Base-by-base conservation (phyloP, 2,888 invertebrate species). In the Zaprionus lineosus region DNA sequence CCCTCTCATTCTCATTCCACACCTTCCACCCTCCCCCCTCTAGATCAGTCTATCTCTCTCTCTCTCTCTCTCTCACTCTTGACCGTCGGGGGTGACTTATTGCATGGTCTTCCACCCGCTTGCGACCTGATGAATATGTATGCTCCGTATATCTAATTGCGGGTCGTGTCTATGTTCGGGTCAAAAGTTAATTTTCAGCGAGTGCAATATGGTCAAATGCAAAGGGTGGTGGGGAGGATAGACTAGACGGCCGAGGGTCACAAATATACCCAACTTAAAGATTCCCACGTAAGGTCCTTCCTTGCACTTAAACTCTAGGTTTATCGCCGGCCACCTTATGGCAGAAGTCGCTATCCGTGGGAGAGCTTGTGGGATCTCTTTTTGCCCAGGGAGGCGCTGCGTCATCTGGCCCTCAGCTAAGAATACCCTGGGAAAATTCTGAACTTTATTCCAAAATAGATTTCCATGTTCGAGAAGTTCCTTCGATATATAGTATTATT, bases 111-210 rank as follows among this genome's bases (percentile, higher is more conserved):
- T 21, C 44, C 66, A 43, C 43, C 46, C 58, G 41, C 8, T 8
- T 4, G 2, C 2, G 28, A 37, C 39, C 21, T 72, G 58, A 72
- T 69, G 57, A 44, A 76, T 66, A 63, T 66, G 46, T 61, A 53
- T 51, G 44, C 34, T 16, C 47, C 15, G 34, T 39, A 48, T 56
- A 34, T 31, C 48, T 79, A 81, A 77, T 81, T 83, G 67, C 67
- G 51, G 68, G 69, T 63, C 63, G 60, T 29, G 52, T 65, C 55
- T 37, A 37, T 46, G 64, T 62, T 44, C 61, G 64, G 68, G 83
- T 85, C 79, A 82, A 71, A 82, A 85, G 85, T 82, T 85, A 82
- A 83, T 83, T 73, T 69, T 64, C 72, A 69, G 63, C 58, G 70
- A 55, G 75, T 75, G 84, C 84, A 78, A 66, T 67, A 77, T 81